phyloP scores from a whole-genome alignment of 2,888 invertebrate genomes.

The Sisyra nigra region DNA sequence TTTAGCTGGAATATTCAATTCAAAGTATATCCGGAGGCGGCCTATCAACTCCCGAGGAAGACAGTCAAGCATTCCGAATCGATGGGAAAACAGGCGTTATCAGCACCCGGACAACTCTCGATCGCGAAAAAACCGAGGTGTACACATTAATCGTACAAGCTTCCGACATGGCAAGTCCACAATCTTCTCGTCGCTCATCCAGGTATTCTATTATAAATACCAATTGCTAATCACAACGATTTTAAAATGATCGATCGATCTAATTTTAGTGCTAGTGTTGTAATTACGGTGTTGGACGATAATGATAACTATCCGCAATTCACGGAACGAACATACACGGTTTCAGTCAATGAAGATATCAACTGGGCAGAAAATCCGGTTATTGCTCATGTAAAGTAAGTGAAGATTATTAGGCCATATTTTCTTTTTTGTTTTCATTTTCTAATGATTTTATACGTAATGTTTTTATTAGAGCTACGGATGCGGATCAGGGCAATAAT shows the following conservation, averaged over 20 bases:
- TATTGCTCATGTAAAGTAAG: conserved; percentile 53
- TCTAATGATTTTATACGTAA: conserved; percentile 11
- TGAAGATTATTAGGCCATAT: conserved; percentile 15
- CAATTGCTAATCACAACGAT: neutral
- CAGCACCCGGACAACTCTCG: conserved; percentile 62
- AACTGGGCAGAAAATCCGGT: conserved; percentile 72
- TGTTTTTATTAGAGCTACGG: conserved; percentile 50
- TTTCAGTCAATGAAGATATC: conserved; percentile 76
- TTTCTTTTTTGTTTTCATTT: conserved; percentile 1
- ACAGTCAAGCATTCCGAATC: conserved; percentile 66
- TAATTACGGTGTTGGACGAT: conserved; percentile 71
- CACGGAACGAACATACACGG: conserved; percentile 75
- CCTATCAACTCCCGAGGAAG: conserved; percentile 41
- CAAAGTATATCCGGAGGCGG: conserved; percentile 52
- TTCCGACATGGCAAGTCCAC: conserved; percentile 66
- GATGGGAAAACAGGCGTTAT: conserved; percentile 76
- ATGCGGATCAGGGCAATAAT: conserved; percentile 85
- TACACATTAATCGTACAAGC: conserved; percentile 78
- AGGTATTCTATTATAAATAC: conserved; percentile 28
- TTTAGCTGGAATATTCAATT: conserved; percentile 57
- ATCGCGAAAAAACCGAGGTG: conserved; percentile 73
- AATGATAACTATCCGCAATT: conserved; percentile 92
- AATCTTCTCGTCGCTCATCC: conserved; percentile 62
- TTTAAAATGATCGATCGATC: conserved; percentile 8
- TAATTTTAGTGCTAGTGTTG: conserved; percentile 49